Evolutionary conservation across 2,888 invertebrate species (phyloP).

Genomic region (Anorthoa munda): DNA sequence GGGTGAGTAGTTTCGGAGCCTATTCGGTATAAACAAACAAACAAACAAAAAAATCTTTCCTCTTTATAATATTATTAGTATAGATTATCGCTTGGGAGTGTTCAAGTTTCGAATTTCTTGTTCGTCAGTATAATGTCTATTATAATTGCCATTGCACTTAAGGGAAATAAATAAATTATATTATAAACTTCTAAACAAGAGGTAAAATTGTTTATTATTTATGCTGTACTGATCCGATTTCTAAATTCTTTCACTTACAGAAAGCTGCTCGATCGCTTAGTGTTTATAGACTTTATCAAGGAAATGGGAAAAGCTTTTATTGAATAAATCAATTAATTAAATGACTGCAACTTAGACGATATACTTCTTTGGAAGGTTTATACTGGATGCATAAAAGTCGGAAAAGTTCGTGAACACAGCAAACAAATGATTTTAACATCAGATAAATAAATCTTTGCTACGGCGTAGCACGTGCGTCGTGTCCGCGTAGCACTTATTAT

Average conservation of each 20-base stretch:
- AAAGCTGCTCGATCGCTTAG: no score
- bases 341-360: background rate
- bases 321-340: background rate
- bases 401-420: constrained; percentile 2
- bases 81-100: background rate
- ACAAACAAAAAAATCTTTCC: no score
- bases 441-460: constrained; percentile 19
- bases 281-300: no score
- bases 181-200: background rate
- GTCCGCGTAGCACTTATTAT: constrained; percentile 34
- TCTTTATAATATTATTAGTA: no score
- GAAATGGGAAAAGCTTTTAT: no score
- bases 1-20: no score
- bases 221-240: no score
- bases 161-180: background rate
- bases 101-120: background rate
- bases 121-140: background rate
- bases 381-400: constrained; percentile 1
- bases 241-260: no score
- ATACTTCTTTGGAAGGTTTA: background rate
- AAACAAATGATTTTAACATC: constrained; percentile 20
- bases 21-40: no score
- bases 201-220: no score
- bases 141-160: background rate
- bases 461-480: constrained; percentile 47